Conservation (phyloP, 1,140 invertebrate genomes). For the Cryptotermes secundus region DNA sequence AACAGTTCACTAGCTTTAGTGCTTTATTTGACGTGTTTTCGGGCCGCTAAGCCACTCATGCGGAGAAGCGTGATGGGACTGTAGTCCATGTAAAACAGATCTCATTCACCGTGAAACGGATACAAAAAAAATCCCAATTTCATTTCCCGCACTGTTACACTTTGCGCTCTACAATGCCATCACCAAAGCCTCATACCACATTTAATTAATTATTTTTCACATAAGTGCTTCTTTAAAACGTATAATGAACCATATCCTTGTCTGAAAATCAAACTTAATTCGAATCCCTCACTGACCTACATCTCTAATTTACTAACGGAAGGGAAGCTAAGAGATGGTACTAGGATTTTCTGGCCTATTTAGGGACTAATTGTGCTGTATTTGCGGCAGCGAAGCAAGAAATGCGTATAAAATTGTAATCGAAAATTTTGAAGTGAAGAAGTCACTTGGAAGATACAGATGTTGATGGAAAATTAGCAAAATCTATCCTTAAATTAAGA, state of each 20-base stretch:
- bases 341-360: too few relatives aligned
- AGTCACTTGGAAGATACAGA: too few relatives aligned
- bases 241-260: neutral
- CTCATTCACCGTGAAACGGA: neutral
- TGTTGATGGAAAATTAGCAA: too few relatives aligned
- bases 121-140: constrained; percentile 8
- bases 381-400: too few relatives aligned
- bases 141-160: neutral
- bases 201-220: neutral
- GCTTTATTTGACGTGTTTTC: neutral
- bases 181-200: neutral
- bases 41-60: neutral
- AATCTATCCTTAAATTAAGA: too few relatives aligned
- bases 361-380: too few relatives aligned
- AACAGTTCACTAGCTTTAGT: constrained; percentile 16
- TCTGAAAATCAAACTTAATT: neutral
- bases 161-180: neutral
- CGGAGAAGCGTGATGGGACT: neutral
- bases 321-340: too few relatives aligned
- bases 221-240: neutral
- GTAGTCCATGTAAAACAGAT: neutral
- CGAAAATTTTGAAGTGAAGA: too few relatives aligned
- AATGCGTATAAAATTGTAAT: too few relatives aligned
- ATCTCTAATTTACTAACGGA: too few relatives aligned
- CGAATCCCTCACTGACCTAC: too few relatives aligned